Base-by-base conservation (phyloP, 2,888 invertebrate genomes). In the Drosophila koepferae region DNA sequence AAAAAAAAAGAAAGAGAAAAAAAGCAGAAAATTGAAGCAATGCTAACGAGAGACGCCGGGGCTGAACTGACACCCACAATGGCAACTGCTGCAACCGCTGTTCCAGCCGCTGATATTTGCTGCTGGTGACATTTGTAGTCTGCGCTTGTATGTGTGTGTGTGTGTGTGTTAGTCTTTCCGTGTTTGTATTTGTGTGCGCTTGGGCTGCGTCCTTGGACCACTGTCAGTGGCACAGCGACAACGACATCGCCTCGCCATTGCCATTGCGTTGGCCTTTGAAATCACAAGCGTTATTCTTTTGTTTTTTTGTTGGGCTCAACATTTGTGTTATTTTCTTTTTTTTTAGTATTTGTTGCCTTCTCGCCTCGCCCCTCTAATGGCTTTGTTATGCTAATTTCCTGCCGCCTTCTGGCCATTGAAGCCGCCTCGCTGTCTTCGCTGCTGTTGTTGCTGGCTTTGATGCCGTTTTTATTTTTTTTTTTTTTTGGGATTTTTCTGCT, bases 301-400 rank as follows among this genome's bases (percentile, higher is more conserved):
- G 23, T 65, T 59, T 65, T 65, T 40, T 58, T 7, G 23, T 63
- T 51, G 53, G 60, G 38, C 28, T 16, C 18, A 5, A 18, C 16
- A 3, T 8, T 5, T 38, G 1, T 40, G 2, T 40, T 40, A 7
- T 40, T 40, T n/a, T 40, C 9, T 10, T 34, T 40, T 41, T 48
- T 38, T 58, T 55, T 60, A 55, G 55, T 38, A 44, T 55, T 28
- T 54, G 61, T 44, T 53, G 43, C 43, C 43, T 16, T 48, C 70
- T 53, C 51, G 51, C 63, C 64, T 64, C 75, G 61, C 68, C 68
- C 49, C 63, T 46, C 75, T 76, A 78, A 88, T 88, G 80, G 77
- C 82, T 86, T 82, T 86, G 86, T 89, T 82, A 89, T 87, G 87
- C 86, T 86, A 88, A 87, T 87, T 86, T 86, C 74, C 72, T 77